These are phyloP conservation scores for Phalera bucephala DNA, from an alignment of 2,888 invertebrate genomes.

Conservation along the genomic window DNA sequence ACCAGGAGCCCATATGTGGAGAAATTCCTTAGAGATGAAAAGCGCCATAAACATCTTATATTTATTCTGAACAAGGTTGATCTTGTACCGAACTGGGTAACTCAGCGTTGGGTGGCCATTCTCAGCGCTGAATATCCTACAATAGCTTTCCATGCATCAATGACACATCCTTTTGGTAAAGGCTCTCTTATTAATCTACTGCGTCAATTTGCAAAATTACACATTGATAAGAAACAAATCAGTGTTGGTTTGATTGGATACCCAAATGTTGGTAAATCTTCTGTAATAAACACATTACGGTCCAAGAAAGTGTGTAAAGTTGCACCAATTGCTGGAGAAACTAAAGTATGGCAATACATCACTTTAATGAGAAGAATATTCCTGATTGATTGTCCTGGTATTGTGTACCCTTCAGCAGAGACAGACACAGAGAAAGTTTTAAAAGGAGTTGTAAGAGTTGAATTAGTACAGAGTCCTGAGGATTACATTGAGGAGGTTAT, in stretches of 20 bases:
- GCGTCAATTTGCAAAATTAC: constrained; percentile 97
- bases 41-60: constrained; percentile 98
- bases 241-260: constrained; percentile 99
- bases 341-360: constrained; percentile 99
- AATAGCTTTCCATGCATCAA: constrained; percentile 98
- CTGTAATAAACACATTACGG: constrained; percentile 97
- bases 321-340: constrained; percentile 99
- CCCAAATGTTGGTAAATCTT: constrained; percentile 99
- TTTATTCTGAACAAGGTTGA: constrained; percentile 98
- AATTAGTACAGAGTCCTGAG: constrained; percentile 96
- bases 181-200: constrained; percentile 97
- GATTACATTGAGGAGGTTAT: constrained; percentile 96
- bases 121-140: constrained; percentile 98
- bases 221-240: constrained; percentile 98
- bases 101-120: constrained; percentile 98
- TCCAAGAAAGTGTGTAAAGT: constrained; percentile 99
- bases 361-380: constrained; percentile 98
- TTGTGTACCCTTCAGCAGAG: constrained; percentile 98
- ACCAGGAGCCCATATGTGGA: constrained; percentile 97
- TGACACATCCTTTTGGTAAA: constrained; percentile 99
- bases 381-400: constrained; percentile 99
- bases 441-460: constrained; percentile 98
- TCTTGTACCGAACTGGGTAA: constrained; percentile 98
- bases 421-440: constrained; percentile 97
- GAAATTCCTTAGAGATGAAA: constrained; percentile 96